Percentiles rank a stretch among this genome's conserved stretches.
These are phyloP conservation scores for Alsophila aescularia DNA, from an alignment of 2,888 invertebrate genomes.

Conservation along the genomic window DNA sequence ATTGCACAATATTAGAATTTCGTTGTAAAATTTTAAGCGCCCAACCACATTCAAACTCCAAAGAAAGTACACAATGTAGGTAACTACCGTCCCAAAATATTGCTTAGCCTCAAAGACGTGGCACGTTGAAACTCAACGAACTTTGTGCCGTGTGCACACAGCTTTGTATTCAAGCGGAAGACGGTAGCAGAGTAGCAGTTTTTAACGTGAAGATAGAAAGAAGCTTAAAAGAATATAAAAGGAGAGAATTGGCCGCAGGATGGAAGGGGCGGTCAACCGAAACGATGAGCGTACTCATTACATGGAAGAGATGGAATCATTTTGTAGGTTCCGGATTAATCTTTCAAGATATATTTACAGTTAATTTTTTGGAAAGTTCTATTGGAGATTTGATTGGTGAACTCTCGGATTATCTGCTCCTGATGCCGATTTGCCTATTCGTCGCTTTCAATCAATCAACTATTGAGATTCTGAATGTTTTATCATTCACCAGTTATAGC, in stretches of 20 bases:
- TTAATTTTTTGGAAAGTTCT: no score
- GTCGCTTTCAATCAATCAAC: no score
- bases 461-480: no score
- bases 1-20: no score
- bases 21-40: constrained; percentile 3
- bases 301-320: constrained; percentile 34
- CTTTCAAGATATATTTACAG: no score
- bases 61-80: constrained; percentile 17
- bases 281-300: constrained; percentile 77
- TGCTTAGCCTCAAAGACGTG: constrained; percentile 11
- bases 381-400: no score
- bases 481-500: no score
- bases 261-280: constrained; percentile 76
- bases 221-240: constrained; percentile 71
- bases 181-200: constrained; percentile 50
- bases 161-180: constrained; percentile 55
- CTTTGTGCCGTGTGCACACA: constrained; percentile 46
- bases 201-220: constrained; percentile 64
- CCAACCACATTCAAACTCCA: constrained; percentile 1
- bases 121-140: constrained; percentile 23
- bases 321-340: no score
- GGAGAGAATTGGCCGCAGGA: constrained; percentile 67
- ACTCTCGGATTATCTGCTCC: no score
- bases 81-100: constrained; percentile 27
- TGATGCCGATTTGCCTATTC: no score